A percentile compares a stretch with the other conserved stretches of the same genome.
These are phyloP conservation scores for Agrilus mali DNA, from an alignment of 2,888 invertebrate genomes.

Conservation along the genomic window DNA sequence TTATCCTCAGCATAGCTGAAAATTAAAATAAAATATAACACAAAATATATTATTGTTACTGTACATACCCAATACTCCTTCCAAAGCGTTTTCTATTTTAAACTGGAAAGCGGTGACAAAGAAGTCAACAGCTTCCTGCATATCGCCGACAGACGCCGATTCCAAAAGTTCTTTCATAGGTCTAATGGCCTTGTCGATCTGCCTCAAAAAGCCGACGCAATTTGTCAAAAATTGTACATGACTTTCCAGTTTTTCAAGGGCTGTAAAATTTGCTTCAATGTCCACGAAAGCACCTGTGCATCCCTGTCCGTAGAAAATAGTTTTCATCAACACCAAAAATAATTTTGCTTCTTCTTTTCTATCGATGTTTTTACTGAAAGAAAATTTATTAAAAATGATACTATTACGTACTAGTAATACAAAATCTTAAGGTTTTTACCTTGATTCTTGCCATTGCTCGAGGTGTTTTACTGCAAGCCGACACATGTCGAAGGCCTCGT, in stretches of 20 bases:
- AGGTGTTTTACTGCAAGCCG: conserved; percentile 6
- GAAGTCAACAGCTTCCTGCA: conserved; percentile 80
- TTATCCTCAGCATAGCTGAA: conserved; percentile 60
- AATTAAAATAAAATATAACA: conserved; percentile 1
- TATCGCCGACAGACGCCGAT: conserved; percentile 63
- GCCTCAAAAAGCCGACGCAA: conserved; percentile 22
- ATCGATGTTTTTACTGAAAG: conserved; percentile 12
- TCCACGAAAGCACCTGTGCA: too few species aligned
- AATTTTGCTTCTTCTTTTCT: conserved; percentile 15
- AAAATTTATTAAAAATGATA: conserved; percentile 2
- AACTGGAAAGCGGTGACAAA: conserved; percentile 72
- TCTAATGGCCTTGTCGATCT: conserved; percentile 39
- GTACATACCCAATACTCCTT: conserved; percentile 43
- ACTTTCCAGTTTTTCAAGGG: conserved; percentile 32
- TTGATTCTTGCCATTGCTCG: conserved; percentile 8
- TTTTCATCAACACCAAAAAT: conserved; percentile 15
- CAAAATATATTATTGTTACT: neutral
- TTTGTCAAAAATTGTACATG: conserved; percentile 60
- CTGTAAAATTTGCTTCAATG: conserved; percentile 25
- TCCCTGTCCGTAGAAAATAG: conserved; percentile 10
- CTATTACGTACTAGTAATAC: neutral
- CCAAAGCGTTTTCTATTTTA: conserved; percentile 57
- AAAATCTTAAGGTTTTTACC: conserved; percentile 7
- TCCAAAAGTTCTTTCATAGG: conserved; percentile 62
- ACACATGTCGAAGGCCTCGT: conserved; percentile 35